Evolutionary conservation across 2,113 vertebrate species (phyloP).

Genomic region (Zosterops hypoxanthus): DNA sequence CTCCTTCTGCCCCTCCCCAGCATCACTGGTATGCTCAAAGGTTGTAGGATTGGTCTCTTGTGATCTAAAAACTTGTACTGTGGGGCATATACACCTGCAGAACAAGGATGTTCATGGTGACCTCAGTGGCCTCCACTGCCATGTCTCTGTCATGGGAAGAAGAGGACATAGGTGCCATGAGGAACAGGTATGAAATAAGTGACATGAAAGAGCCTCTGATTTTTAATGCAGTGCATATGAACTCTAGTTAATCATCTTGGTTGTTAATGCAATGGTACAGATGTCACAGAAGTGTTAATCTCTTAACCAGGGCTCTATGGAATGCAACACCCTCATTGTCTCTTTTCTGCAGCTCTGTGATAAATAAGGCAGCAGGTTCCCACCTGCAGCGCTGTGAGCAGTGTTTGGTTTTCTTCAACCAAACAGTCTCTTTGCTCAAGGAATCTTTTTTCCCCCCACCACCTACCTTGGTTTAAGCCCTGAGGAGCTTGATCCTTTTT

Average conservation of each 20-base stretch:
- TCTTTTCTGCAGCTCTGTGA: neutral
- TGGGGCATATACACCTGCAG: neutral
- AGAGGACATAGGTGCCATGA: accelerated
- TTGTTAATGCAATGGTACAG: neutral
- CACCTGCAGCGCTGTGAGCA: conserved; percentile 33
- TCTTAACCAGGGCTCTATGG: neutral
- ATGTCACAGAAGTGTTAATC: neutral
- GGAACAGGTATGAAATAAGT: neutral
- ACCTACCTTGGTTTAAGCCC: neutral
- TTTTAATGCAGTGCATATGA: neutral
- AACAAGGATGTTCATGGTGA: neutral
- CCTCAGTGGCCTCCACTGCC: neutral
- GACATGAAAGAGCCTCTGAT: neutral
- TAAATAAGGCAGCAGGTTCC: conserved; percentile 25
- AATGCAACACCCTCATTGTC: neutral
- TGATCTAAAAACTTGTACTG: neutral
- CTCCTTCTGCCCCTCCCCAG: neutral
- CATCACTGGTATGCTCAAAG: neutral
- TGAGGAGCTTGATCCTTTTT: neutral
- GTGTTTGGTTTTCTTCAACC: neutral
- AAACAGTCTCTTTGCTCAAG: neutral
- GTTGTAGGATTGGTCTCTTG: neutral
- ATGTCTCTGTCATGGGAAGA: neutral
- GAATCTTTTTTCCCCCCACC: neutral
- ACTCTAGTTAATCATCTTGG: neutral